Evolutionary conservation across 2,113 vertebrate species (phyloP).

Genomic region (Oncorhynchus nerka): DNA sequence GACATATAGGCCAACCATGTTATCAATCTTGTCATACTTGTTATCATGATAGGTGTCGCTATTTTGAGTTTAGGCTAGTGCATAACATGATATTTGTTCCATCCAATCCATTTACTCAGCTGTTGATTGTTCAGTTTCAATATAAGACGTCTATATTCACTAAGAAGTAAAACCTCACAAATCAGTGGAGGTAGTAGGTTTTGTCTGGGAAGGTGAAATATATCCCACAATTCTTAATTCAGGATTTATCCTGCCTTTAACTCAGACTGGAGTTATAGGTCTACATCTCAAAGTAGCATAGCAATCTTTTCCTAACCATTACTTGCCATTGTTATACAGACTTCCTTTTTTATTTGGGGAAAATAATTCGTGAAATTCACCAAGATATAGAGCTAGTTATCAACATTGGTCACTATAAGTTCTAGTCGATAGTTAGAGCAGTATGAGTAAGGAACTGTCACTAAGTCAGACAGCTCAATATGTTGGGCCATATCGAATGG

Average conservation of each 20-base stretch:
- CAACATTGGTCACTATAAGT: conserved; percentile 44
- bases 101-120: no score
- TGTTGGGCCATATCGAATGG: conserved; percentile 79
- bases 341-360: background rate
- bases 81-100: no score
- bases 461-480: conserved; percentile 78
- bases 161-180: background rate
- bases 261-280: background rate
- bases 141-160: no score
- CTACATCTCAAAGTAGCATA: conserved; percentile 10
- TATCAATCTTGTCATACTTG: conserved; percentile 28
- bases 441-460: conserved; percentile 79
- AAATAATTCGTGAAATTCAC: background rate
- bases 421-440: conserved; percentile 54
- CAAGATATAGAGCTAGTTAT: conserved; percentile 20
- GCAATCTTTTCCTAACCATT: background rate
- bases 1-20: conserved; percentile 6
- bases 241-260: conserved; percentile 10
- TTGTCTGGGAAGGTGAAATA: no score
- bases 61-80: conserved; percentile 19
- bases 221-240: conserved; percentile 26
- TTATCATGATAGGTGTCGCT: conserved; percentile 21
- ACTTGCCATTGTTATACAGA: background rate
- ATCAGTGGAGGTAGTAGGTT: no score
- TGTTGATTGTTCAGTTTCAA: no score